Evolutionary conservation across 2,888 invertebrate genomes (phyloP).

Genomic region (Spisula subtruncata): DNA sequence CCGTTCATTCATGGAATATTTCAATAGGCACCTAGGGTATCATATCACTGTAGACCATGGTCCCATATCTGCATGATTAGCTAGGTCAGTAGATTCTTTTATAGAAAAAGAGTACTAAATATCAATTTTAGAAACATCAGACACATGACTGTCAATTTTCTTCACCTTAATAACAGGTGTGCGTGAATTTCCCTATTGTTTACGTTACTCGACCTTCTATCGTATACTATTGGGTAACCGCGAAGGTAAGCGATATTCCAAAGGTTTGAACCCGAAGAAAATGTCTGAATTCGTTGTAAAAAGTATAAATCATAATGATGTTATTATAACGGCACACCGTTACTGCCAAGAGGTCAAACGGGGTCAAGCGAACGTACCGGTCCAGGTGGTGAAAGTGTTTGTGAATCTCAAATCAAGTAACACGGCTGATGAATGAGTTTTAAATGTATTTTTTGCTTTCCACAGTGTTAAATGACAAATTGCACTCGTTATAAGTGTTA

Average conservation of each 20-base stretch:
- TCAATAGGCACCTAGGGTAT: slow-evolving; percentile 30
- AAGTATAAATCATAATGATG: slow-evolving; percentile 11
- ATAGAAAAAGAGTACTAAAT: slow-evolving; percentile 35
- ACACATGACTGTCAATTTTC: slow-evolving; percentile 36
- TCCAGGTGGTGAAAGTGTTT: slow-evolving; percentile 17
- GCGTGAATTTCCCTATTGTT: slow-evolving; percentile 38
- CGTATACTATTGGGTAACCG: slow-evolving; percentile 27
- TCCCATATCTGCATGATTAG: slow-evolving; percentile 44
- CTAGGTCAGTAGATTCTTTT: slow-evolving; percentile 47
- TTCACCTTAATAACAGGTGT: slow-evolving; percentile 57
- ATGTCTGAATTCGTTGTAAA: background rate
- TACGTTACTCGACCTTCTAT: slow-evolving; percentile 43
- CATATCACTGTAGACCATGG: slow-evolving; percentile 35
- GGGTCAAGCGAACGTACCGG: background rate
- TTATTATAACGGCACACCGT: background rate
- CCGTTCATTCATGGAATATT: slow-evolving; percentile 32
- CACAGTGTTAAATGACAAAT: slow-evolving; percentile 11
- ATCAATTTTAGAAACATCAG: slow-evolving; percentile 36
- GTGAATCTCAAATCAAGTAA: background rate
- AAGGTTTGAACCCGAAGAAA: slow-evolving; percentile 16
- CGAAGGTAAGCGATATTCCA: slow-evolving; percentile 34
- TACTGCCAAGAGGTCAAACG: background rate
- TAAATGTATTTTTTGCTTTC: slow-evolving; percentile 17
- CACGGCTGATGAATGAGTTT: background rate
- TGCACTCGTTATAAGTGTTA: background rate